A percentile compares a stretch with the other conserved stretches of the same genome.
Conservation (phyloP, 2,797 vertebrate species). For the Buphagus erythrorhynchus region DNA sequence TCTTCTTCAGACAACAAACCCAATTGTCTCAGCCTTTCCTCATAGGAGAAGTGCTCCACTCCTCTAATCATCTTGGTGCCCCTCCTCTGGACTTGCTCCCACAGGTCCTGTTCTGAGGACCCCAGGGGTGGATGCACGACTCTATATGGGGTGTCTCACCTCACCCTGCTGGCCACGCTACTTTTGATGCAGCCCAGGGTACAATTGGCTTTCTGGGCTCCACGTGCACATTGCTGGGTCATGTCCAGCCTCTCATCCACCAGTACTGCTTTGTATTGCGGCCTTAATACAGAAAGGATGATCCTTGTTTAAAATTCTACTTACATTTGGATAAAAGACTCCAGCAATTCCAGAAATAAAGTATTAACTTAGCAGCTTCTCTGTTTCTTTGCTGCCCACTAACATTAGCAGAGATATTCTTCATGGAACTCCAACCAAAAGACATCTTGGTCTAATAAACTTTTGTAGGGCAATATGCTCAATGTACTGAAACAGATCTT, state of each 20-base stretch:
- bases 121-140: not conserved
- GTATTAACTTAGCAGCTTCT: not conserved
- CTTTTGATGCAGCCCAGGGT: not conserved
- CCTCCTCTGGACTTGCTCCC: not conserved
- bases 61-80: not conserved
- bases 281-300: not conserved
- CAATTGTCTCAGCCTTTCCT: not conserved
- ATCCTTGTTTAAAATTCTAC: not conserved
- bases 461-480: not conserved
- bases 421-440: not conserved
- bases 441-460: not conserved
- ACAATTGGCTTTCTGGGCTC: not conserved
- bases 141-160: too few relatives aligned
- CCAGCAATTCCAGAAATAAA: not conserved
- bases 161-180: fast-evolving
- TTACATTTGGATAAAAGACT: not conserved
- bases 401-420: not conserved
- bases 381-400: not conserved
- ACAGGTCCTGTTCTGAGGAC: not conserved
- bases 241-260: not conserved
- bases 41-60: not conserved
- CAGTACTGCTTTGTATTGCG: not conserved
- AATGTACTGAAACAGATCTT: not conserved
- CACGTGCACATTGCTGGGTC: not conserved
- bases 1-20: not conserved